Evolutionary conservation across 2,797 vertebrate species (phyloP).

Genomic region (Lagodon rhomboides): DNA sequence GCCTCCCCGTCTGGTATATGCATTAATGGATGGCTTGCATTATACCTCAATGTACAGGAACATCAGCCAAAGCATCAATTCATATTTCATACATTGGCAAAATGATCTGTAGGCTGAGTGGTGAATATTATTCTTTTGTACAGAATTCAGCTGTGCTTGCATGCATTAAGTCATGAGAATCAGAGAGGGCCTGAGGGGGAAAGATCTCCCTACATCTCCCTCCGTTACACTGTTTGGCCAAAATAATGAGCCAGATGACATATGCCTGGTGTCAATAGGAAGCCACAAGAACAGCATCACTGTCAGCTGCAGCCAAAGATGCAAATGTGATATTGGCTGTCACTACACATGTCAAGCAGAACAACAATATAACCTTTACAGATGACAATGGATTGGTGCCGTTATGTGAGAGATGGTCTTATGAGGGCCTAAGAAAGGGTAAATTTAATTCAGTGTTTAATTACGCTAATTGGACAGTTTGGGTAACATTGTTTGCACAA

Average conservation of each 20-base stretch:
- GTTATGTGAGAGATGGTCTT: conserved; percentile 62
- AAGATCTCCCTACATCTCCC: conserved; percentile 33
- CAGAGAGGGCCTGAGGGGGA: conserved; percentile 45
- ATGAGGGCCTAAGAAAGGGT: conserved; percentile 44
- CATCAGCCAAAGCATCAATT: conserved; percentile 36
- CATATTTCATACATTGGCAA: conserved; percentile 33
- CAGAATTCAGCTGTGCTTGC: conserved; percentile 38
- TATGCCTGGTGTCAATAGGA: conserved; percentile 77
- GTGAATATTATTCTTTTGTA: conserved; percentile 32
- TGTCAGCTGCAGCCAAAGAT: conserved; percentile 79
- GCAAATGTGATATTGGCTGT: conserved; percentile 81
- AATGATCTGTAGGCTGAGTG: conserved; percentile 30
- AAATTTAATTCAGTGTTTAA: conserved; percentile 35
- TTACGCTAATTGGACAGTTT: conserved; percentile 30
- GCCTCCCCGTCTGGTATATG: conserved; percentile 61
- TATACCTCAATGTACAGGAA: conserved; percentile 46
- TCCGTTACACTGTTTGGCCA: conserved; percentile 67
- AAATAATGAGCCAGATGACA: conserved; percentile 86
- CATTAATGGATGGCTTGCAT: conserved; percentile 63
- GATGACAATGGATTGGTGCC: conserved; percentile 68
- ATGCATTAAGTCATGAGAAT: conserved; percentile 59
- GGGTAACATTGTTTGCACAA: background rate
- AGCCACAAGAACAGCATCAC: conserved; percentile 77
- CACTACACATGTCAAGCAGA: conserved; percentile 71
- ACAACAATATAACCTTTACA: conserved; percentile 81